Percentiles rank a stretch among this genome's conserved stretches.
These are phyloP conservation scores for Zaprionus inermis DNA, from an alignment of 1,140 invertebrate genomes.

Conservation along the genomic window DNA sequence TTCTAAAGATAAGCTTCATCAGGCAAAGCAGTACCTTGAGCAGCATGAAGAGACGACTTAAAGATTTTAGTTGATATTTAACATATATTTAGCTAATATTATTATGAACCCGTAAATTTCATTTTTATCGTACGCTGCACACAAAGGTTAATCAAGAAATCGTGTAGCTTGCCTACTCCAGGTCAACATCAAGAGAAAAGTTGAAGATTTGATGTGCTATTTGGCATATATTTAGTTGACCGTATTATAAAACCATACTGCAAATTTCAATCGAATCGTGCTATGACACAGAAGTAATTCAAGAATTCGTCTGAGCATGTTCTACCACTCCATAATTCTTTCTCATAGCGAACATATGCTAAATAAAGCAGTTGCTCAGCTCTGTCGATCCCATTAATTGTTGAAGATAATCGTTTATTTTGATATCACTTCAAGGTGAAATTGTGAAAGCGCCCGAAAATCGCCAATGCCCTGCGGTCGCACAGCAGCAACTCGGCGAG, in stretches of 20 bases:
- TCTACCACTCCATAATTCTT: not conserved
- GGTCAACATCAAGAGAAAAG: not conserved
- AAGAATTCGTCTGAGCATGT: not conserved
- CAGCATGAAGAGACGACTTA: too few species aligned
- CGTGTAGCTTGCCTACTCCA: not conserved
- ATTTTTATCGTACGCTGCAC: too few species aligned
- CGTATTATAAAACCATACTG: not conserved
- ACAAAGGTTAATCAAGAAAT: not conserved
- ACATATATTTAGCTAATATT: not conserved
- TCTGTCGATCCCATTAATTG: slow-evolving; percentile 12
- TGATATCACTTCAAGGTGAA: slow-evolving; percentile 65
- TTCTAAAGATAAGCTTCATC: too few species aligned
- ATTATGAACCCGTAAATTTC: not conserved
- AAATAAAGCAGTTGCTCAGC: not conserved
- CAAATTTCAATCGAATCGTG: not conserved
- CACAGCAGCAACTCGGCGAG: slow-evolving; percentile 38
- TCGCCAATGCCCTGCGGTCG: slow-evolving; percentile 49
- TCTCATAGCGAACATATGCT: not conserved
- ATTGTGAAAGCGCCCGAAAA: slow-evolving; percentile 68
- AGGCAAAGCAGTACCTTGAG: too few species aligned
- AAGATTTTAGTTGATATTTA: too few species aligned
- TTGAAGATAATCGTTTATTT: slow-evolving; percentile 23
- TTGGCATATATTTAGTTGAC: not conserved
- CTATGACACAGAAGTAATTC: not conserved
- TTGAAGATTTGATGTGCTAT: too few species aligned